These are phyloP conservation scores for Halictus ligatus DNA, from an alignment of 2,888 invertebrate genomes.

Conservation along the genomic window DNA sequence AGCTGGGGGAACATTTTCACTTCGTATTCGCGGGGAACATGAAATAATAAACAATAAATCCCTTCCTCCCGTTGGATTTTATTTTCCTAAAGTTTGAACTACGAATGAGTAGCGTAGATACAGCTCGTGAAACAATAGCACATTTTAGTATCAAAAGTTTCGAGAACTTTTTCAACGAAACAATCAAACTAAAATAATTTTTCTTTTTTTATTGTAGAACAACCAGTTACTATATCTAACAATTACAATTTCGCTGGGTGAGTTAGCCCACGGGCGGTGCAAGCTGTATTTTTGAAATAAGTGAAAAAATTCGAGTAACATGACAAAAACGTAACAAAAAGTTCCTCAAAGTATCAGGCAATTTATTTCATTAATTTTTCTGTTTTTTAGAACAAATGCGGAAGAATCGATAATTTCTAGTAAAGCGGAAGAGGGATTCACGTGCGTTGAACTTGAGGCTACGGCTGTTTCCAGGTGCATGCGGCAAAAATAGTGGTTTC, in stretches of 20 bases:
- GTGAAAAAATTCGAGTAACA: too few species aligned
- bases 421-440: background rate
- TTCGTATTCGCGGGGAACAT: conserved; percentile 6
- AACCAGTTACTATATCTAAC: too few species aligned
- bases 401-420: background rate
- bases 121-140: too few species aligned
- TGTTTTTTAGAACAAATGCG: background rate
- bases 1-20: conserved; percentile 17
- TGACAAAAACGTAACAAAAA: background rate
- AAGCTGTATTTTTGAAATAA: too few species aligned
- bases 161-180: too few species aligned
- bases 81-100: background rate
- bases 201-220: too few species aligned
- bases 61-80: background rate
- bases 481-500: conserved; percentile 8
- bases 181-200: too few species aligned
- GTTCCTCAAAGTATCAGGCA: background rate
- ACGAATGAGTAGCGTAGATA: too few species aligned
- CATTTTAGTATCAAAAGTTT: too few species aligned
- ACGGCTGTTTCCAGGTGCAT: background rate
- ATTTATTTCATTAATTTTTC: background rate
- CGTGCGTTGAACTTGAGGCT: background rate
- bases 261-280: too few species aligned
- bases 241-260: too few species aligned
- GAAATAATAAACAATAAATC: background rate